phyloP scores from a whole-genome alignment of 2,113 vertebrate genomes.

The Oryzias woworae region DNA sequence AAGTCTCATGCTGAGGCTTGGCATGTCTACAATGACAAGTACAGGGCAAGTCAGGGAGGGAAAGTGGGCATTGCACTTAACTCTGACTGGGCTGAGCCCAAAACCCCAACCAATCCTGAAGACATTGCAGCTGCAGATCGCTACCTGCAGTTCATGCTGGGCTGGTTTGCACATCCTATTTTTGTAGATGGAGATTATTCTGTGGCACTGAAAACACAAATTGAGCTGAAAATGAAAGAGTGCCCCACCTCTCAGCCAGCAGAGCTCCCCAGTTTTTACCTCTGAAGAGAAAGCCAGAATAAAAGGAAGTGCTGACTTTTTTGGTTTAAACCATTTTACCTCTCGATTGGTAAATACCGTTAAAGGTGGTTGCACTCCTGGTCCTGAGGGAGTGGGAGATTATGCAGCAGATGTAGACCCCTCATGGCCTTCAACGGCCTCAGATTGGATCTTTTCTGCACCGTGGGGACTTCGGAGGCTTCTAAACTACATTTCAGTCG shows the following conservation, averaged over 20 bases:
- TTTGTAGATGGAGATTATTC: constrained; percentile 93
- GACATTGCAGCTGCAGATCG: constrained; percentile 84
- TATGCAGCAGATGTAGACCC: constrained; percentile 81
- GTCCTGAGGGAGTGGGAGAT: constrained; percentile 80
- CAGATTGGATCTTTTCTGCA: constrained; percentile 83
- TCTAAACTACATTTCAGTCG: constrained; percentile 82
- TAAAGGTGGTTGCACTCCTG: constrained; percentile 68
- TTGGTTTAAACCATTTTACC: constrained; percentile 92
- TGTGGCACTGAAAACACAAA: constrained; percentile 76
- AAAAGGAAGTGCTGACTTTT: constrained; percentile 88
- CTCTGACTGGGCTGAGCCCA: constrained; percentile 90
- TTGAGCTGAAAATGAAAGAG: constrained; percentile 73
- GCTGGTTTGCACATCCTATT: constrained; percentile 95
- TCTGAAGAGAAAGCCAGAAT: constrained; percentile 81
- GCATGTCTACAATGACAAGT: constrained; percentile 85
- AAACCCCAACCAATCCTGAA: constrained; percentile 60
- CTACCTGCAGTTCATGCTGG: constrained; percentile 92
- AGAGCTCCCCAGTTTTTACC: constrained; percentile 82
- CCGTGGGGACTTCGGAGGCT: constrained; percentile 90
- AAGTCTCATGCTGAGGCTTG: constrained; percentile 92
- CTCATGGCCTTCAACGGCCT: constrained; percentile 82
- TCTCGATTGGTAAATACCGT: constrained; percentile 77
- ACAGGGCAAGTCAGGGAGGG: constrained; percentile 82
- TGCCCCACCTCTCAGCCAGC: constrained; percentile 74
- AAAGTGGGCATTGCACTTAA: constrained; percentile 90